Evolutionary conservation across 2,888 invertebrate species (phyloP), one percentile per base, ranked within the genome.

Genomic region (Cheilosia urbana): DNA sequence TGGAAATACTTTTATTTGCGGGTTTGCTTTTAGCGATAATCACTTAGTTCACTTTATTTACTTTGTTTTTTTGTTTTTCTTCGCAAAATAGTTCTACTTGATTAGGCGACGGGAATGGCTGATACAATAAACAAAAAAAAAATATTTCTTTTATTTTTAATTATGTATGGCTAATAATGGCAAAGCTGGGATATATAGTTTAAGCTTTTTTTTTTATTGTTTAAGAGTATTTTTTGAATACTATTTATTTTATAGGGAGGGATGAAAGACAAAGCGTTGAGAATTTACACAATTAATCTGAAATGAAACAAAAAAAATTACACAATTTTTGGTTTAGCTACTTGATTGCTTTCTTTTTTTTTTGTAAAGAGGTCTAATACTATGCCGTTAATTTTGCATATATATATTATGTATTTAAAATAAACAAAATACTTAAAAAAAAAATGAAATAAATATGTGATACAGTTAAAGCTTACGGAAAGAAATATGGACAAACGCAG

Each of bases 261-360:
- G 87, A 83, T 78, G 80, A 79, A 76, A 87, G 87, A 88, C 87
- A 88, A 88, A 88, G 88, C 88, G 79, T 88, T 88, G 89, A 89
- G 78, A 87, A 89, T 89, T 89, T 90, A 91, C 90, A 90, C 91
- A 90, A 89, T 90, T 90, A 90, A 90, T 91, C 91, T 91, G 91
- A 90, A 91, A 91, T 90, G 91, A 91, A 91, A 91, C 88, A 89
- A 90, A 89, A 89, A 89, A 89, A 89, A 87, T 89, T 89, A 89
- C 88, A 90, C 89, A 87, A 83, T 81, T 87, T 80, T 84, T 83
- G 42, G 58, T 69, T 85, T 80, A 76, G 76, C 85, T 85, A 76
- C 80, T 85, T 53, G 53, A 58, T 68, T 76, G 63, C 75, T 55
- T 73, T 63, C 75, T 55, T 73, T 63, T 68, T 75, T 69, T 79